Evolutionary conservation across 2,797 vertebrate species (phyloP).

Genomic region (Apogon hyalosoma): DNA sequence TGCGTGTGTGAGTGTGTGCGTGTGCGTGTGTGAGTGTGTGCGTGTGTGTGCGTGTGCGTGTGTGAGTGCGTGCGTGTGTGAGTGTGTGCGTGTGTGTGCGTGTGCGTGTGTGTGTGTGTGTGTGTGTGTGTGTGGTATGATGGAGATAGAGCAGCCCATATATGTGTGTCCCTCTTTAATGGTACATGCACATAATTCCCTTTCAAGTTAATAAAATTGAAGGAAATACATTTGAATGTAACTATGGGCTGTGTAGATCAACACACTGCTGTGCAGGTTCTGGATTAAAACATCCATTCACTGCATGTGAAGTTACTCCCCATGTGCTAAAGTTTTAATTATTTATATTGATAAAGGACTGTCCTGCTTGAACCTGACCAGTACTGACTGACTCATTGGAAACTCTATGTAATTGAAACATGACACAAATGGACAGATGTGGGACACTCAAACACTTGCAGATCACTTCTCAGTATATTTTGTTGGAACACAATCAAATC

Average conservation of each 20-base stretch:
- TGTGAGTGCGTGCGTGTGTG: background rate
- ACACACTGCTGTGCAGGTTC: too few species aligned
- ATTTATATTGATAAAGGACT: too few species aligned
- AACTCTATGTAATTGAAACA: slow-evolving; percentile 30
- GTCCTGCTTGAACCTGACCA: too few species aligned
- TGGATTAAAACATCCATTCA: too few species aligned
- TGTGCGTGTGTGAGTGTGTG: background rate
- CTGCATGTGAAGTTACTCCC: too few species aligned
- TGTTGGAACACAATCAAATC: slow-evolving; percentile 24
- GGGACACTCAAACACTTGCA: slow-evolving; percentile 12
- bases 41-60: too few species aligned
- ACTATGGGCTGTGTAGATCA: background rate
- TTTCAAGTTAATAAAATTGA: slow-evolving; percentile 1
- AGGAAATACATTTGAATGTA: slow-evolving; percentile 2
- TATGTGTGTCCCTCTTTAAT: background rate
- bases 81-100: background rate
- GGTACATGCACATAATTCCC: background rate
- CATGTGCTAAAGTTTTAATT: too few species aligned
- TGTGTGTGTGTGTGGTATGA: background rate
- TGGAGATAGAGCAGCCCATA: background rate
- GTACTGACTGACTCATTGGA: background rate
- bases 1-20: background rate
- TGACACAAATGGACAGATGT: slow-evolving; percentile 27
- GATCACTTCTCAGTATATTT: slow-evolving; percentile 23
- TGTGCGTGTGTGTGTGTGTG: background rate